Evolutionary conservation across 1,140 invertebrate genomes (phyloP), one percentile per base, ranked within the genome.

Genomic region (Drosophila eugracilis): DNA sequence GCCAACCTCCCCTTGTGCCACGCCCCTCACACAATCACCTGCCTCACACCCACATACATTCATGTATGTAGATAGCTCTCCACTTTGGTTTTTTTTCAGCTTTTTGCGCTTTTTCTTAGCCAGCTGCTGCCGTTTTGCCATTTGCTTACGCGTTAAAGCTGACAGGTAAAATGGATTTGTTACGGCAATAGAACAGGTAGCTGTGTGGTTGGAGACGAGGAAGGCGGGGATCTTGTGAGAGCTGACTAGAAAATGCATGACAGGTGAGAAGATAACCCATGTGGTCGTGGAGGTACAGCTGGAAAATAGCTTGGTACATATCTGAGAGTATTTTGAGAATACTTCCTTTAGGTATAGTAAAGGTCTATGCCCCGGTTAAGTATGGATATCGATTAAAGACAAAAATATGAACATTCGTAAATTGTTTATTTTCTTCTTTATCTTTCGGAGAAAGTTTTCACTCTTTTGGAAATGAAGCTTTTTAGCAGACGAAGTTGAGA

Each of bases 111-210:
- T 9, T 57, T 53, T 50, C 45, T 62, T 57, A 58, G 73, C 57
- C 34, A 66, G 62, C 70, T 80, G 57, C 59, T 80, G 53, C 55
- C 59, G 63, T 62, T 78, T 74, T 85, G 83, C 71, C 67, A 85
- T 85, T 86, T 85, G 81, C 72, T 85, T 84, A 79, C 79, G 79
- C 75, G 75, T 85, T 84, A 81, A 85, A 86, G 81, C 80, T 74
- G 80, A 77, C 80, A 85, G 77, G 67, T 81, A 88, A 85, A 85
- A 85, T 85, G 80, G 80, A 85, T 85, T 85, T 85, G 83, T 74
- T 88, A 74, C 80, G 81, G 81, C 81, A 67, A 73, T 84, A 76
- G 76, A 85, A 85, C 65, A 65, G 66, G 58, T 47, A 39, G 34
- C 28, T 28, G 39, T 39, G 10, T 17, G 39, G 59, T 19, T 12